A percentile compares a stretch with the other conserved stretches of the same genome.
Evolutionary conservation across 2,888 invertebrate genomes (phyloP).

Genomic region (Thecocarcelia acutangulata): DNA sequence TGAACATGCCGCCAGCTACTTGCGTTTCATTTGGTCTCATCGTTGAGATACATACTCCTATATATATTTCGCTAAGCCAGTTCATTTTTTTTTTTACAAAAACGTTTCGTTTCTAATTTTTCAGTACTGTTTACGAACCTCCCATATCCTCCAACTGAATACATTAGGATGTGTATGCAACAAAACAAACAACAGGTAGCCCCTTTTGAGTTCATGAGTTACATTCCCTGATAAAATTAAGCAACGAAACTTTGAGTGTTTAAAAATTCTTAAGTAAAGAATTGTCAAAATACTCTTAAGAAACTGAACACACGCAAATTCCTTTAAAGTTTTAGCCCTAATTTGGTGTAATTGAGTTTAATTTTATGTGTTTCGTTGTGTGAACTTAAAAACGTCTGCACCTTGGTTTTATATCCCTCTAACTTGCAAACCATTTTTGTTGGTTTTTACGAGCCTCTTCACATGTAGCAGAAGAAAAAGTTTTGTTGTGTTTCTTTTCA

Average conservation of each 20-base stretch:
- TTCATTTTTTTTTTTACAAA: no score
- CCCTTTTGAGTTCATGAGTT: no score
- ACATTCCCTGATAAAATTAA: no score
- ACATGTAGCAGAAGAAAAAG: not conserved
- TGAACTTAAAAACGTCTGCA: slow-evolving; percentile 17
- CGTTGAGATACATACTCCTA: no score
- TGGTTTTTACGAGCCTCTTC: not conserved
- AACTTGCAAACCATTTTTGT: not conserved
- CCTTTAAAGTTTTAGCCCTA: not conserved
- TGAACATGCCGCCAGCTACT: no score
- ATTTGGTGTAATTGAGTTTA: slow-evolving; percentile 20
- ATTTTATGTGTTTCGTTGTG: slow-evolving; percentile 5
- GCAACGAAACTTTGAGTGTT: slow-evolving; percentile 6
- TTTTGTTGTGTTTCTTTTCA: slow-evolving; percentile 18
- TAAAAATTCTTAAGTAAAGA: not conserved
- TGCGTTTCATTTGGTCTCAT: no score
- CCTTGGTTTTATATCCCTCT: not conserved
- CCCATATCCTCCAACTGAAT: no score
- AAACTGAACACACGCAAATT: not conserved
- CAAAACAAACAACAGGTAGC: no score
- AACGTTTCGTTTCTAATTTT: no score
- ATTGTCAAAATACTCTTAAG: not conserved
- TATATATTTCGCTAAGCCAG: no score
- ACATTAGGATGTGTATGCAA: no score
- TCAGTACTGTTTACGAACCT: no score